Percentiles rank a stretch among this genome's conserved stretches.
These are phyloP conservation scores for Acleris sparsana DNA, from an alignment of 2,888 invertebrate genomes.

Conservation along the genomic window DNA sequence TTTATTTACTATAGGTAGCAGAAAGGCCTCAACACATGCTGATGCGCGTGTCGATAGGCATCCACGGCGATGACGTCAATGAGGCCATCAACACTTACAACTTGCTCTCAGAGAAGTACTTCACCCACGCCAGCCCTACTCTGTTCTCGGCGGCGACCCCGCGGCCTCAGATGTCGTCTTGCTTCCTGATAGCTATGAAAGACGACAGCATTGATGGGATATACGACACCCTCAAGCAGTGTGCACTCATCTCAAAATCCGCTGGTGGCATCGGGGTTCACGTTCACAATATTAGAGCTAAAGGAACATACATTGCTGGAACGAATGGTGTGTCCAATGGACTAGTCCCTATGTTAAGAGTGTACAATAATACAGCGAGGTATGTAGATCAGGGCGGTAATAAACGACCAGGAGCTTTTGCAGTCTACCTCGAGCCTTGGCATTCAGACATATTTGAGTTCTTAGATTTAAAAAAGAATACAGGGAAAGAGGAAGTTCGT, in stretches of 20 bases:
- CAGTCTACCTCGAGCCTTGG: slow-evolving; percentile 99
- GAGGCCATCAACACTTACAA: slow-evolving; percentile 98
- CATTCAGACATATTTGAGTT: slow-evolving; percentile 98
- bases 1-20: slow-evolving; percentile 83
- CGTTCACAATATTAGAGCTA: slow-evolving; percentile 96
- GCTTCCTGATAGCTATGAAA: slow-evolving; percentile 96
- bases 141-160: slow-evolving; percentile 97
- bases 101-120: slow-evolving; percentile 95
- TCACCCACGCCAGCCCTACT: slow-evolving; percentile 99
- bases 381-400: slow-evolving; percentile 99
- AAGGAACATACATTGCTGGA: slow-evolving; percentile 95
- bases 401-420: slow-evolving; percentile 98
- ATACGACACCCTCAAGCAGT: slow-evolving; percentile 94
- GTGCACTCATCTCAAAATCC: slow-evolving; percentile 97
- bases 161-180: slow-evolving; percentile 96
- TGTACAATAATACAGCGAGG: slow-evolving; percentile 97
- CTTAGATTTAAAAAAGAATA: slow-evolving; percentile 96
- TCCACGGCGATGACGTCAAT: slow-evolving; percentile 97
- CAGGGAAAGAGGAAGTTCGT: slow-evolving; percentile 96
- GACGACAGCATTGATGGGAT: slow-evolving; percentile 98
- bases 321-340: slow-evolving; percentile 98
- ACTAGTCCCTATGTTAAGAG: slow-evolving; percentile 96
- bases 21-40: slow-evolving; percentile 99
- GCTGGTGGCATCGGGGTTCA: slow-evolving; percentile 99
- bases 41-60: slow-evolving; percentile 98